Percentiles rank a stretch among this genome's conserved stretches.
Conservation (phyloP, 2,113 vertebrate genomes). For the Thamnophis sirtalis region DNA sequence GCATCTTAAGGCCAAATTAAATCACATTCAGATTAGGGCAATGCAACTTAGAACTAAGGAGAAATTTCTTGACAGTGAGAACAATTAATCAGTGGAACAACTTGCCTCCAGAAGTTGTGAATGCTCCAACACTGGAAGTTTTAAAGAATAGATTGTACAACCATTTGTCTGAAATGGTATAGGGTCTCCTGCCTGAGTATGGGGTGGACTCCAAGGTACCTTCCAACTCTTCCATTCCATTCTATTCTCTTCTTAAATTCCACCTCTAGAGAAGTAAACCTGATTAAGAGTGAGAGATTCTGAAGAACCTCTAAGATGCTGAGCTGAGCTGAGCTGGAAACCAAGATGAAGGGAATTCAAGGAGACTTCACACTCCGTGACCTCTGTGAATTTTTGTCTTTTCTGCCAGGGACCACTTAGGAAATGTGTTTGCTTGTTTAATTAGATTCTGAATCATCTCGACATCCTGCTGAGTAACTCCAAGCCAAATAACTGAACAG, state of each 20-base stretch:
- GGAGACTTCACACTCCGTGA: background rate
- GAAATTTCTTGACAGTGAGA: too few relatives aligned
- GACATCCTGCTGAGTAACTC: background rate
- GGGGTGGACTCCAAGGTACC: too few relatives aligned
- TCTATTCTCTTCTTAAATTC: background rate
- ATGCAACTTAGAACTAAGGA: background rate
- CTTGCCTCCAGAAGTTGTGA: too few relatives aligned
- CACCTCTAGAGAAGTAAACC: background rate
- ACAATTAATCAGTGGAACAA: too few relatives aligned
- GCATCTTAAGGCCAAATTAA: background rate
- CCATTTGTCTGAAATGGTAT: too few relatives aligned
- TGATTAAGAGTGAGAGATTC: background rate
- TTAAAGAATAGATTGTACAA: too few relatives aligned
- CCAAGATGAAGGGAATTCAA: background rate
- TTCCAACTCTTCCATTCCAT: too few relatives aligned
- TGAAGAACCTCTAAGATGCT: background rate
- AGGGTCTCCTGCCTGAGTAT: too few relatives aligned
- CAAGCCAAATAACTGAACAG: background rate
- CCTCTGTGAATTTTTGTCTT: background rate
- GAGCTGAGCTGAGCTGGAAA: background rate
- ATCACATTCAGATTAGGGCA: background rate
- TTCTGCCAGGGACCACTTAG: background rate
- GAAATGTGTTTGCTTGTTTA: background rate
- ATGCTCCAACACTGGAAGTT: too few relatives aligned
- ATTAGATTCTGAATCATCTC: background rate